Evolutionary conservation across 2,113 vertebrate species (phyloP).

Genomic region (Syngnathus typhle): DNA sequence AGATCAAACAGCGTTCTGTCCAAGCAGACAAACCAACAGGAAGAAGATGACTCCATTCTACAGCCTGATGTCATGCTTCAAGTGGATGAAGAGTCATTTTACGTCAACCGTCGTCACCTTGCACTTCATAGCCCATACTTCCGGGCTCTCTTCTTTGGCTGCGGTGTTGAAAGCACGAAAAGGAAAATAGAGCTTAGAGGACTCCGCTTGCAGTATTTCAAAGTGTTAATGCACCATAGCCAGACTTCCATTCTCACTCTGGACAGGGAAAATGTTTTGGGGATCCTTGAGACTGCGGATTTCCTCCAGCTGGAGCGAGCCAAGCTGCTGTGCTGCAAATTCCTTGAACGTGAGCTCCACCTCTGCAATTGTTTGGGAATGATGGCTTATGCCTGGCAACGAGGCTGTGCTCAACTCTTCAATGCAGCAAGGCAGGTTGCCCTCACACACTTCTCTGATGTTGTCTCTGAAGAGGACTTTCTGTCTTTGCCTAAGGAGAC

Average conservation of each 20-base stretch:
- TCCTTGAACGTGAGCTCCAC: constrained; percentile 79
- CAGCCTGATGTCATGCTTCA: constrained; percentile 54
- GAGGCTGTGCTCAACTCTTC: constrained; percentile 69
- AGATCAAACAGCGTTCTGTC: constrained; percentile 11
- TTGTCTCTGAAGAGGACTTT: constrained; percentile 74
- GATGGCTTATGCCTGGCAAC: constrained; percentile 76
- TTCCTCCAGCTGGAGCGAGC: constrained; percentile 77
- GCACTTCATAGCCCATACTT: constrained; percentile 79
- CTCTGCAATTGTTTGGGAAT: constrained; percentile 81
- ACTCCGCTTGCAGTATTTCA: constrained; percentile 66
- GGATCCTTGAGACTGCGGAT: constrained; percentile 79
- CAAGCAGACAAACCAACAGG: constrained; percentile 18
- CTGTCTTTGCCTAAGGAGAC: constrained; percentile 71
- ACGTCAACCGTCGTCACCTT: constrained; percentile 71
- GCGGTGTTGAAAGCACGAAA: constrained; percentile 69
- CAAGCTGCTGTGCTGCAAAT: constrained; percentile 77
- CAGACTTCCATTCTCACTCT: constrained; percentile 61
- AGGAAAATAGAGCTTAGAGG: constrained; percentile 72
- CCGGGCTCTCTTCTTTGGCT: constrained; percentile 80
- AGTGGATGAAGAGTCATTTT: constrained; percentile 72
- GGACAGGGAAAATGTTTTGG: constrained; percentile 70
- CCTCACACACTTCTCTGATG: constrained; percentile 76
- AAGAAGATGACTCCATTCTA: constrained; percentile 19
- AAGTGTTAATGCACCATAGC: constrained; percentile 70
- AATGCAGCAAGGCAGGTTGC: constrained; percentile 69